Conservation (phyloP, 37 sponge, comb jelly and placozoan genomes). For the Eunapius fragilis region DNA sequence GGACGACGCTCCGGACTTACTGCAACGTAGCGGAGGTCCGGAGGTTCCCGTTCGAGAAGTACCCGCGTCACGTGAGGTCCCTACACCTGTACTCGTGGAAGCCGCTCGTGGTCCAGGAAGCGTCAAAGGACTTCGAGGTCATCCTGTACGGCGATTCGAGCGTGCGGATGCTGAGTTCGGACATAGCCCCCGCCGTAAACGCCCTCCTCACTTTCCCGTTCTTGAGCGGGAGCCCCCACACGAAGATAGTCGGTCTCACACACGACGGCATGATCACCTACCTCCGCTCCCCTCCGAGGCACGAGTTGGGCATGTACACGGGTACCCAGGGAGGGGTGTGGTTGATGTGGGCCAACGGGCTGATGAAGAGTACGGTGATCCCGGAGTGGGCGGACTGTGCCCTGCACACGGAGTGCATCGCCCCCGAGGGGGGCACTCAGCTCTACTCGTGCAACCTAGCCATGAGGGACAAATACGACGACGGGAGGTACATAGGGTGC, state of each 20-base stretch:
- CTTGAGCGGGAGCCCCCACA: background rate
- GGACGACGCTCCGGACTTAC: background rate
- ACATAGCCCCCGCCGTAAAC: background rate
- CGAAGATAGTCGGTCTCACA: background rate
- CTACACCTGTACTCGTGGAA: conserved; percentile 33
- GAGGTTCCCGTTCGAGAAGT: conserved; percentile 13
- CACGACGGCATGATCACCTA: background rate
- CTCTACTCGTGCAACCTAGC: background rate
- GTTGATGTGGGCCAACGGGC: background rate
- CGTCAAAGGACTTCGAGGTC: conserved; percentile 13
- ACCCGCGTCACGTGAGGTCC: conserved; percentile 11
- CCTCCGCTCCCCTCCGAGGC: background rate
- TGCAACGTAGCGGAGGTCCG: conserved; percentile 27
- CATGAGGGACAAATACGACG: background rate
- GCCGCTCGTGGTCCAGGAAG: background rate
- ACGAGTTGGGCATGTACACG: background rate
- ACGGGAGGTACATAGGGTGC: background rate
- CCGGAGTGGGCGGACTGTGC: conserved; percentile 10
- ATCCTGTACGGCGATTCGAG: conserved; percentile 38
- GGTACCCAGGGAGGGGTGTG: background rate
- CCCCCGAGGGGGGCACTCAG: background rate
- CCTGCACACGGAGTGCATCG: conserved; percentile 2
- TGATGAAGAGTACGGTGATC: conserved; percentile 6
- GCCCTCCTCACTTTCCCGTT: background rate
- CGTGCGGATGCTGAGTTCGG: conserved; percentile 17